Conservation (phyloP, 2,888 invertebrate genomes). For the Crematogaster levior region DNA sequence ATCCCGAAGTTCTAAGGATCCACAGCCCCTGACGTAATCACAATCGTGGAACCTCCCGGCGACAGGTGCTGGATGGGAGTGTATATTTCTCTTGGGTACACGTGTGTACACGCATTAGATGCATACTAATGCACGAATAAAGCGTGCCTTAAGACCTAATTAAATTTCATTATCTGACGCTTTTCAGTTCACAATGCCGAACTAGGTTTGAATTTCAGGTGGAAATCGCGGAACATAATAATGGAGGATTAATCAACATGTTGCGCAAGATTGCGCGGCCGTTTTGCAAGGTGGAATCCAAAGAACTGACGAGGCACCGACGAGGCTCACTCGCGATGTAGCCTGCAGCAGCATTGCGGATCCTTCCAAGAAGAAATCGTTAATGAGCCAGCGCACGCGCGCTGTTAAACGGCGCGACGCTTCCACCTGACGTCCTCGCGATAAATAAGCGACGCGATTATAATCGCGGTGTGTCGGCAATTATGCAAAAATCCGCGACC, state of each 20-base stretch:
- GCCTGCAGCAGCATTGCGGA: constrained; percentile 45
- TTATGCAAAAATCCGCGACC: constrained; percentile 47
- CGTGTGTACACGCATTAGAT: constrained; percentile 16
- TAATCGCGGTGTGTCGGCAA: constrained; percentile 49
- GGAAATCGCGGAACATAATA: constrained; percentile 40
- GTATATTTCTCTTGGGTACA: constrained; percentile 44
- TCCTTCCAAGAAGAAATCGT: constrained; percentile 49
- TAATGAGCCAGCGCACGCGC: constrained; percentile 53
- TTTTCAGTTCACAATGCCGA: constrained; percentile 41
- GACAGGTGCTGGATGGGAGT: constrained; percentile 63
- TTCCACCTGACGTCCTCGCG: constrained; percentile 49
- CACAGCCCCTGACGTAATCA: constrained; percentile 30
- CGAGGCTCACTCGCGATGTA: constrained; percentile 22
- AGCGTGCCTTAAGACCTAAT: constrained; percentile 59
- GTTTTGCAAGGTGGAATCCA: constrained; percentile 42
- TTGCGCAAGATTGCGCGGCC: constrained; percentile 32
- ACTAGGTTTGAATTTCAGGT: constrained; percentile 37
- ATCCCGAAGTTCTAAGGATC: constrained; percentile 16
- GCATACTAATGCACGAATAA: constrained; percentile 31
- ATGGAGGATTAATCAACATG: constrained; percentile 44
- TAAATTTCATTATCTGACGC: constrained; percentile 54
- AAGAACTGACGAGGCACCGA: constrained; percentile 44
- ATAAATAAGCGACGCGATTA: constrained; percentile 53
- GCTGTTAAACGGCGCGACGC: constrained; percentile 49
- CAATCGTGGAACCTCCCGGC: constrained; percentile 29